Percentiles rank a stretch among this genome's conserved stretches.
Evolutionary conservation across 1,140 invertebrate species (phyloP).

Genomic region (Luehdorfia chinensis): DNA sequence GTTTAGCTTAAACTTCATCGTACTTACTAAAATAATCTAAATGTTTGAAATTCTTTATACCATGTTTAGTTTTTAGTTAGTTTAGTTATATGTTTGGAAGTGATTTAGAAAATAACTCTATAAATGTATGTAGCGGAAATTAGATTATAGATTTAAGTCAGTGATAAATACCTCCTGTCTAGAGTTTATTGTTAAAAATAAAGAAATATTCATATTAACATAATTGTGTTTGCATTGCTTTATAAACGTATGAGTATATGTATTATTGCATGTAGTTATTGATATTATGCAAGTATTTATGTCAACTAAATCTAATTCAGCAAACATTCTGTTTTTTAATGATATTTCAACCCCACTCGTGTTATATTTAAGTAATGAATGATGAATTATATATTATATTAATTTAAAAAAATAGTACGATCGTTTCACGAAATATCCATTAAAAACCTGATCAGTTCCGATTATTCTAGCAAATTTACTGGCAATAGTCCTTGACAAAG

Average conservation of each 20-base stretch:
- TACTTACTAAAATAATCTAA: no score
- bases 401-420: no score
- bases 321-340: slow-evolving; percentile 8
- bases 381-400: no score
- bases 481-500: no score
- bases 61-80: no score
- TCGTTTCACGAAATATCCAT: no score
- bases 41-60: no score
- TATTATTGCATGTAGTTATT: slow-evolving; percentile 6
- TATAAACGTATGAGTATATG: not conserved
- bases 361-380: no score
- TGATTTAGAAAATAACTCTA: slow-evolving; percentile 30
- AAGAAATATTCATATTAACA: slow-evolving; percentile 70
- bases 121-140: slow-evolving; percentile 42
- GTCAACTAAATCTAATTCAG: slow-evolving; percentile 3
- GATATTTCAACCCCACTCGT: no score
- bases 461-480: no score
- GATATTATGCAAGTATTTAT: not conserved
- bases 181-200: slow-evolving; percentile 68
- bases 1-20: no score
- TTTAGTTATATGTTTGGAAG: slow-evolving; percentile 21
- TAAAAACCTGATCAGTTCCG: no score
- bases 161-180: slow-evolving; percentile 64
- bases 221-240: slow-evolving; percentile 29
- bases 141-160: slow-evolving; percentile 39